These are phyloP conservation scores for Tipula lateralis DNA, from an alignment of 2,888 invertebrate species.

Conservation along the genomic window DNA sequence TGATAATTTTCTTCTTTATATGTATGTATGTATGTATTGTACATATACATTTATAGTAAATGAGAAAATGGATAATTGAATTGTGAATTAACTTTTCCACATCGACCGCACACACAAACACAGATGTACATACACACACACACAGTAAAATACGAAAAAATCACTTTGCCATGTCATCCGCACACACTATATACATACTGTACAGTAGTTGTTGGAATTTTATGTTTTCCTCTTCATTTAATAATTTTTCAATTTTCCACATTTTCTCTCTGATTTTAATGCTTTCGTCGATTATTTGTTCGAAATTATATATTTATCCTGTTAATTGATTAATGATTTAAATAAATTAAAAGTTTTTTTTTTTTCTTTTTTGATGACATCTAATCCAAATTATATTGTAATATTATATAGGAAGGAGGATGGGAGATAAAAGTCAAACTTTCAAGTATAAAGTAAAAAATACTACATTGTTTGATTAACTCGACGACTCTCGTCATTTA, in stretches of 20 bases:
- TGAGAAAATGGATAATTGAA: background rate
- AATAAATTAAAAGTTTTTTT: background rate
- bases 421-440: background rate
- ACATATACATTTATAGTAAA: background rate
- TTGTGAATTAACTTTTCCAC: background rate
- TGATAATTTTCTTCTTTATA: background rate
- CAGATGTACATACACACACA: no score
- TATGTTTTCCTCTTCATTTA: background rate
- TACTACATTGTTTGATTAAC: background rate
- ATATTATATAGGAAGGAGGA: background rate
- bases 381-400: background rate
- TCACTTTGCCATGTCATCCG: background rate
- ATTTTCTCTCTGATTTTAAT: slow-evolving; percentile 3
- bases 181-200: background rate
- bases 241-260: background rate
- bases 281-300: background rate
- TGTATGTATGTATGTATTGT: background rate
- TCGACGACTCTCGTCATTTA: background rate
- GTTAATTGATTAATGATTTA: slow-evolving; percentile 24
- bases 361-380: background rate
- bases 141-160: background rate
- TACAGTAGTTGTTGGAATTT: background rate
- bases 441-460: background rate
- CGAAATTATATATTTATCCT: background rate
- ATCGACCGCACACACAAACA: background rate